Conservation (phyloP, 64 coral and sea anemone species). For the Cladopsammia gracilis region DNA sequence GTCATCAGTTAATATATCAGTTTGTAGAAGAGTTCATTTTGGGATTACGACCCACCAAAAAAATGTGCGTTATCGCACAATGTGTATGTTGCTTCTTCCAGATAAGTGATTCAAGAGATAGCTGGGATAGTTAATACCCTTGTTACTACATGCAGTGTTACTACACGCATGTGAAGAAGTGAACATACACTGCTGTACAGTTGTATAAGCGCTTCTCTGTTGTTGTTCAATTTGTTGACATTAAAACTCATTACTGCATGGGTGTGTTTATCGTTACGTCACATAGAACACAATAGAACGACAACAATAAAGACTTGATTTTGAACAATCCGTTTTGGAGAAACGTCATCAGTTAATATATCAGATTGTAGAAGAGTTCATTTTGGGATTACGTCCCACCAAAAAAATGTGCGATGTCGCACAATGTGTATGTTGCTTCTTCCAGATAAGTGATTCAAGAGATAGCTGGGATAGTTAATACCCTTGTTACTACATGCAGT, state of each 20-base stretch:
- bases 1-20: background rate
- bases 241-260: too few relatives aligned
- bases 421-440: background rate
- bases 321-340: background rate
- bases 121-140: too few relatives aligned
- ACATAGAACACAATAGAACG: background rate
- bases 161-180: background rate
- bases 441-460: background rate
- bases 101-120: background rate
- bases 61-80: slow-evolving; percentile 2
- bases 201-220: background rate
- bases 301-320: background rate
- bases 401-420: background rate
- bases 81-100: background rate
- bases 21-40: slow-evolving; percentile 32
- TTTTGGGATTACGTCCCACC: background rate
- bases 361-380: background rate
- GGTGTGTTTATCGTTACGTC: too few relatives aligned
- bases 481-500: too few relatives aligned
- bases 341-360: background rate
- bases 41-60: background rate
- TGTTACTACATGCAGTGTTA: too few relatives aligned
- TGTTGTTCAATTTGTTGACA: background rate
- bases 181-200: background rate
- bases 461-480: too few relatives aligned